phyloP scores from a whole-genome alignment of 2,888 invertebrate genomes.

The Amiota mariae region DNA sequence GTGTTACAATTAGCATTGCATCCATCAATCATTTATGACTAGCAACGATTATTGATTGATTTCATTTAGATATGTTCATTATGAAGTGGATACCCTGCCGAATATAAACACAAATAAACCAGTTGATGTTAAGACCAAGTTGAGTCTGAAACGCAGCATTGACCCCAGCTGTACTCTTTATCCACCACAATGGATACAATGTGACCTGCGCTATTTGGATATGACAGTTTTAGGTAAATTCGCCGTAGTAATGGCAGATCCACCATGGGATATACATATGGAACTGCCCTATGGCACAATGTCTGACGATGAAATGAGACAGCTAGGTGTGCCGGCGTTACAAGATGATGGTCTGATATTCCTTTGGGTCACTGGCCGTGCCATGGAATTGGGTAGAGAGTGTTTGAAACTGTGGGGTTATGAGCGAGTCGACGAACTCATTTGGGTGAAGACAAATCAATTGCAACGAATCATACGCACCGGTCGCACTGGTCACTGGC shows the following conservation, averaged over 20 bases:
- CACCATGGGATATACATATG: slow-evolving; percentile 99
- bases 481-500: slow-evolving; percentile 97
- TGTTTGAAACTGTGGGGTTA: slow-evolving; percentile 98
- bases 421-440: slow-evolving; percentile 95
- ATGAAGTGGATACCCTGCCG: slow-evolving; percentile 88
- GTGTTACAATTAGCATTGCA: slow-evolving; percentile 42
- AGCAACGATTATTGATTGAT: slow-evolving; percentile 1
- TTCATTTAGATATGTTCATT: slow-evolving; percentile 89
- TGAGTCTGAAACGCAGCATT: slow-evolving; percentile 69
- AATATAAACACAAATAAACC: slow-evolving; percentile 71
- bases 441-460: slow-evolving; percentile 99
- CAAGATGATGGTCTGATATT: slow-evolving; percentile 98
- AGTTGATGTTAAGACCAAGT: slow-evolving; percentile 69
- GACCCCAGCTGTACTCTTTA: slow-evolving; percentile 80
- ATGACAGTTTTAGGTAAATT: slow-evolving; percentile 85
- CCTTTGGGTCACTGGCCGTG: slow-evolving; percentile 96
- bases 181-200: slow-evolving; percentile 97
- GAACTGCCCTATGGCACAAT: slow-evolving; percentile 97
- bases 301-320: slow-evolving; percentile 99
- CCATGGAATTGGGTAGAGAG: slow-evolving; percentile 90
- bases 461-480: slow-evolving; percentile 96
- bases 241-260: slow-evolving; percentile 98
- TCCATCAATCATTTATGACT: background rate
- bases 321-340: slow-evolving; percentile 92
- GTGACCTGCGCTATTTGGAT: slow-evolving; percentile 83